Evolutionary conservation across 2,888 invertebrate genomes (phyloP).

Genomic region (Eupithecia exiguata): DNA sequence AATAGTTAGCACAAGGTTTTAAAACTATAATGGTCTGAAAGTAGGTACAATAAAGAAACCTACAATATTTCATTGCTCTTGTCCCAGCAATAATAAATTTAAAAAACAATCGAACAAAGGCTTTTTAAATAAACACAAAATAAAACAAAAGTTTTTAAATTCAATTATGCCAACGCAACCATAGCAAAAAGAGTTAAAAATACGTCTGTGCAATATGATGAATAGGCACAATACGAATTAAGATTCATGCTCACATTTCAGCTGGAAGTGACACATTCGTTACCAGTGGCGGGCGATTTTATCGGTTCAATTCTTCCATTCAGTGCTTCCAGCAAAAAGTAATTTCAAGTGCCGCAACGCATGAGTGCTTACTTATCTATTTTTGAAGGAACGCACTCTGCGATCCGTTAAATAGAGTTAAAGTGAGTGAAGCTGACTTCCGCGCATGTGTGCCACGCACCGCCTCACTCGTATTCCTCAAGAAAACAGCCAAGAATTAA

Average conservation of each 20-base stretch:
- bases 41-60: not conserved
- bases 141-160: slow-evolving; percentile 27
- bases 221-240: slow-evolving; percentile 62
- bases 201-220: slow-evolving; percentile 50
- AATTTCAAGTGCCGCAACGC: slow-evolving; percentile 77
- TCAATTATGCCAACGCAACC: slow-evolving; percentile 28
- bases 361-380: slow-evolving; percentile 75
- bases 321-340: slow-evolving; percentile 77
- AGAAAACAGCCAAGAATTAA: slow-evolving; percentile 62
- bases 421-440: slow-evolving; percentile 74
- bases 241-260: slow-evolving; percentile 66
- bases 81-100: not conserved
- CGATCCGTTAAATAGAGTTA: slow-evolving; percentile 79
- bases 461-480: slow-evolving; percentile 65
- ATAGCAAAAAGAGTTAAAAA: slow-evolving; percentile 38
- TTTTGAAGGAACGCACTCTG: slow-evolving; percentile 74
- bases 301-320: slow-evolving; percentile 77
- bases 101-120: not conserved
- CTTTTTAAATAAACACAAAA: slow-evolving; percentile 11
- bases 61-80: not conserved
- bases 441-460: slow-evolving; percentile 76
- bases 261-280: slow-evolving; percentile 78
- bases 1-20: not conserved
- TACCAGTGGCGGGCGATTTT: slow-evolving; percentile 73
- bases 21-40: not conserved